These are phyloP conservation scores for Danio aesculapii DNA, from an alignment of 2,797 vertebrate genomes.

Conservation along the genomic window DNA sequence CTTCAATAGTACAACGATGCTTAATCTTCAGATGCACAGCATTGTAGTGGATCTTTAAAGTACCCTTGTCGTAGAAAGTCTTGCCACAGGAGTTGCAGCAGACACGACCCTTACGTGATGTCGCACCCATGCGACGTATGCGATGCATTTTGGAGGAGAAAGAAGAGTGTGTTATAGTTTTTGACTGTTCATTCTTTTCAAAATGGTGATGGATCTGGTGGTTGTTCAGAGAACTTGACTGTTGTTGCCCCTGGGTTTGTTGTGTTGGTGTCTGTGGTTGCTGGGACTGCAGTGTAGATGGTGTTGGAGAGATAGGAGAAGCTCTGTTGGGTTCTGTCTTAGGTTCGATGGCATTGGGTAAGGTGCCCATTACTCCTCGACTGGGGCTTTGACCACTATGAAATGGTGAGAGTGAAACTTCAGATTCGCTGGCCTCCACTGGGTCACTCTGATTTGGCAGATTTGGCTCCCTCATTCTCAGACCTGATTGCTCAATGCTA, in stretches of 20 bases:
- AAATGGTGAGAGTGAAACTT: conserved; percentile 95
- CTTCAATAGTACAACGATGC: conserved; percentile 92
- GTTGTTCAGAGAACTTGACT: conserved; percentile 73
- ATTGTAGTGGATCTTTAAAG: conserved; percentile 97
- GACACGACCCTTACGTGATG: conserved; percentile 96
- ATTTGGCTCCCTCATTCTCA: conserved; percentile 90
- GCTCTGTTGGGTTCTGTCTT: conserved; percentile 93
- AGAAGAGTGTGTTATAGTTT: conserved; percentile 88
- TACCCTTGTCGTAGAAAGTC: conserved; percentile 91
- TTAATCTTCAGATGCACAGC: conserved; percentile 98
- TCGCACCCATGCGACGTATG: conserved; percentile 95
- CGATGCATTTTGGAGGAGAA: conserved; percentile 98
- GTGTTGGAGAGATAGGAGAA: conserved; percentile 90
- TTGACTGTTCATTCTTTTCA: conserved; percentile 82
- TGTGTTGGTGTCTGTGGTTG: conserved; percentile 73
- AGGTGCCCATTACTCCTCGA: conserved; percentile 85
- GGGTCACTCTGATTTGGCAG: conserved; percentile 92
- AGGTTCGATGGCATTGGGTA: conserved; percentile 93
- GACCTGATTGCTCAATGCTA: conserved; percentile 90
- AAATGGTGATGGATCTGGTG: conserved; percentile 81
- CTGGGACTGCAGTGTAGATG: conserved; percentile 79
- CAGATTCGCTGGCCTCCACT: conserved; percentile 95
- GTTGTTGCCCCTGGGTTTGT: conserved; percentile 70
- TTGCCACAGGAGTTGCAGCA: conserved; percentile 99
- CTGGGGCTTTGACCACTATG: conserved; percentile 89